Evolutionary conservation across 2,888 invertebrate species (phyloP).

Genomic region (Xestia sexstrigata): DNA sequence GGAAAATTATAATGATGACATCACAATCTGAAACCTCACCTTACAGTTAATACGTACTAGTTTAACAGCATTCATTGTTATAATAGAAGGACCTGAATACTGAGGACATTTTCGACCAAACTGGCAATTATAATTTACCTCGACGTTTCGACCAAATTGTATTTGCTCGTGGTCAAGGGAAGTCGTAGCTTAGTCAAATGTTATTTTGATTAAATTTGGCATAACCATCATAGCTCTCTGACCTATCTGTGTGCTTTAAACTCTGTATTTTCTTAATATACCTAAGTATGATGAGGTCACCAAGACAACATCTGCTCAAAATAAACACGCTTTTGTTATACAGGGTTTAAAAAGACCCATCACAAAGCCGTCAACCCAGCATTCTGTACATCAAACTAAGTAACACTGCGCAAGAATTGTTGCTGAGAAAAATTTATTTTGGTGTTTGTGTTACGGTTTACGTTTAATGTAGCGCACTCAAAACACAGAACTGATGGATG

Average conservation of each 20-base stretch:
- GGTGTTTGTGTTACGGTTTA: background rate
- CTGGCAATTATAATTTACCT: background rate
- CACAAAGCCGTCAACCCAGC: background rate
- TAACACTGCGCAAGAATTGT: background rate
- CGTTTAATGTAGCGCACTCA: background rate
- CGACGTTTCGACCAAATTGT: conserved; percentile 4
- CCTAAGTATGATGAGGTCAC: background rate
- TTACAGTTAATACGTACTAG: background rate
- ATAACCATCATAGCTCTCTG: background rate
- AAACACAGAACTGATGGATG: background rate
- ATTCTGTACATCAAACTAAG: background rate
- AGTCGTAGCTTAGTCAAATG: background rate
- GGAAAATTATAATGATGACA: background rate
- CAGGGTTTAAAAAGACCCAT: background rate
- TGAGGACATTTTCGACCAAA: background rate
- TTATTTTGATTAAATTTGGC: conserved; percentile 3
- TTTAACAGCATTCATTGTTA: background rate
- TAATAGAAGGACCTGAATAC: background rate
- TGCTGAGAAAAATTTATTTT: background rate
- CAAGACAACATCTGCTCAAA: background rate
- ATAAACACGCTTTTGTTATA: background rate
- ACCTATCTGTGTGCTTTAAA: background rate
- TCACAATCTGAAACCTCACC: background rate
- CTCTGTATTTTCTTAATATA: background rate
- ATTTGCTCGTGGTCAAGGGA: background rate